Evolutionary conservation across 2,888 invertebrate species (phyloP).

Genomic region (Lycocerus yunnanus): DNA sequence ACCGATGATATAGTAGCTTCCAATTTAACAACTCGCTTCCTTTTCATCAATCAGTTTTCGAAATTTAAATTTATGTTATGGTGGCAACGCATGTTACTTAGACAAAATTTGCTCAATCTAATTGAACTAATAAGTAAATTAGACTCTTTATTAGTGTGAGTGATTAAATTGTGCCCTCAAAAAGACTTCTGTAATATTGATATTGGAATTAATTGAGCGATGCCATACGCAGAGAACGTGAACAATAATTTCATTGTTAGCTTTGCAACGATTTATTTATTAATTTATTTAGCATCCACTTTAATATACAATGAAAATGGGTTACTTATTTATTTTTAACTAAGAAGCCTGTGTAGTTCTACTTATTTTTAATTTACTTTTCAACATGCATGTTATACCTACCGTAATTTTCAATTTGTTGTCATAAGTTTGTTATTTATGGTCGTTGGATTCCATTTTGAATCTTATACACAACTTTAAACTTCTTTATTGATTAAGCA

Average conservation of each 20-base stretch:
- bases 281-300: background rate
- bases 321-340: background rate
- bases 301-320: background rate
- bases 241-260: background rate
- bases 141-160: background rate
- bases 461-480: background rate
- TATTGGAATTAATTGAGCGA: background rate
- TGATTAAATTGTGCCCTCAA: conserved; percentile 1
- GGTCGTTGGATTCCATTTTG: background rate
- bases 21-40: background rate
- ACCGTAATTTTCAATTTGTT: background rate
- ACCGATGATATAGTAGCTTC: no score
- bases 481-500: background rate
- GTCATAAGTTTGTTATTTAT: background rate
- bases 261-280: background rate
- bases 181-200: background rate
- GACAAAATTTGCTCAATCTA: background rate
- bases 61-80: background rate
- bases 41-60: background rate
- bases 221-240: background rate
- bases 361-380: background rate
- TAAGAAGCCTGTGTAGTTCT: background rate
- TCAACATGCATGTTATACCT: background rate
- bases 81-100: background rate
- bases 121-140: background rate